Evolutionary conservation across 2,797 vertebrate genomes (phyloP).

Genomic region (Falco biarmicus): DNA sequence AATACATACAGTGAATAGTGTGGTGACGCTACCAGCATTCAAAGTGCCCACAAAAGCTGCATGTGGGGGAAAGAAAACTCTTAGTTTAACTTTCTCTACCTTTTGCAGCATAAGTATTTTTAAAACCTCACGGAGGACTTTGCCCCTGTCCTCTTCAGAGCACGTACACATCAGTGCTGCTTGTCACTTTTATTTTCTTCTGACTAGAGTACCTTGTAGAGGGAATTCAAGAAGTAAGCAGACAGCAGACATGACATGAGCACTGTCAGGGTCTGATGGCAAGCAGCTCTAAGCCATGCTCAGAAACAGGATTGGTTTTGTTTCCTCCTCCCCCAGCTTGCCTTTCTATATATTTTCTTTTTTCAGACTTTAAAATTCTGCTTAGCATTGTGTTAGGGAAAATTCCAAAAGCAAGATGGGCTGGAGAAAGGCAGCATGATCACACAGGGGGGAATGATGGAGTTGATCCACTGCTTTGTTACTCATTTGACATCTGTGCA

Average conservation of each 20-base stretch:
- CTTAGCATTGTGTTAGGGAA: background rate
- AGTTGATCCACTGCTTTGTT: background rate
- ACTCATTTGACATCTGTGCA: fast-evolving
- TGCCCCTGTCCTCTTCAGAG: background rate
- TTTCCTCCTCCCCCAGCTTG: background rate
- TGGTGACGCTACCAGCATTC: background rate
- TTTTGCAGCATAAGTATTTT: slow-evolving; percentile 27
- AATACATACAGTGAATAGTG: background rate
- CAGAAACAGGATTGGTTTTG: fast-evolving
- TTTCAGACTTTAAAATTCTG: background rate
- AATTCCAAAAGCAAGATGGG: background rate
- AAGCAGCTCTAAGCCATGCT: background rate
- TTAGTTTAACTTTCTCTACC: background rate
- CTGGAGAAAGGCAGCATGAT: background rate
- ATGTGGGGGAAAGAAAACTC: background rate
- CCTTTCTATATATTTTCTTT: background rate
- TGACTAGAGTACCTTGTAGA: background rate
- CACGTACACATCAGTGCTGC: fast-evolving
- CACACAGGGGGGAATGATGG: fast-evolving
- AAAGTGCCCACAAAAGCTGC: background rate
- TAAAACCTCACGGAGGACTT: background rate
- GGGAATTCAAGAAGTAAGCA: slow-evolving; percentile 26
- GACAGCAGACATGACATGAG: background rate
- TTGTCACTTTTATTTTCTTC: slow-evolving; percentile 14
- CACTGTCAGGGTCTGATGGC: background rate